Conservation (phyloP, 2,888 invertebrate species). For the Smittia aterrima region DNA sequence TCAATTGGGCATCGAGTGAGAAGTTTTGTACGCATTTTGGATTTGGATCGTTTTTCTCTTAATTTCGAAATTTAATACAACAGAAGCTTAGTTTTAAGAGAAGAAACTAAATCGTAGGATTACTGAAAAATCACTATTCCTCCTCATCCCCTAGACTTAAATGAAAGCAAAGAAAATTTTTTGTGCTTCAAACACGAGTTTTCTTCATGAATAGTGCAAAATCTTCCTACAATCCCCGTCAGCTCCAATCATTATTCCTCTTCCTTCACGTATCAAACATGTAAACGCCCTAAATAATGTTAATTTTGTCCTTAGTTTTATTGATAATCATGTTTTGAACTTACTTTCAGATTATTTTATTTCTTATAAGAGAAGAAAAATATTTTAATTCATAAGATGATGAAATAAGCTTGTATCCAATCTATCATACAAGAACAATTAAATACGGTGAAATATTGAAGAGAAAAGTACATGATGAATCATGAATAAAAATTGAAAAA, state of each 20-base stretch:
- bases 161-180: not conserved
- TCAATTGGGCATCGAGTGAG: no score
- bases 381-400: not conserved
- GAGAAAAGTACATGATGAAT: not conserved
- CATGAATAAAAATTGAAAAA: not conserved
- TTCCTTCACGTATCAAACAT: not conserved
- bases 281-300: not conserved
- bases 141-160: not conserved
- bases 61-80: not conserved
- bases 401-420: conserved; percentile 7
- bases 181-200: not conserved
- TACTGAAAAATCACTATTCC: no score
- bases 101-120: not conserved
- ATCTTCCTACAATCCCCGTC: no score
- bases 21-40: no score
- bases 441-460: not conserved
- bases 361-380: not conserved
- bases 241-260: no score
- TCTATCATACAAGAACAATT: conserved; percentile 19
- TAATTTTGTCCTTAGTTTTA: not conserved
- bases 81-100: not conserved
- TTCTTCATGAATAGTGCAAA: not conserved
- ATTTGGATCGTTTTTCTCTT: not conserved
- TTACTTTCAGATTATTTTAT: not conserved
- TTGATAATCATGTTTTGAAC: conserved; percentile 5